Evolutionary conservation across 1,140 invertebrate genomes (phyloP).

Genomic region (Melitaea cinxia): DNA sequence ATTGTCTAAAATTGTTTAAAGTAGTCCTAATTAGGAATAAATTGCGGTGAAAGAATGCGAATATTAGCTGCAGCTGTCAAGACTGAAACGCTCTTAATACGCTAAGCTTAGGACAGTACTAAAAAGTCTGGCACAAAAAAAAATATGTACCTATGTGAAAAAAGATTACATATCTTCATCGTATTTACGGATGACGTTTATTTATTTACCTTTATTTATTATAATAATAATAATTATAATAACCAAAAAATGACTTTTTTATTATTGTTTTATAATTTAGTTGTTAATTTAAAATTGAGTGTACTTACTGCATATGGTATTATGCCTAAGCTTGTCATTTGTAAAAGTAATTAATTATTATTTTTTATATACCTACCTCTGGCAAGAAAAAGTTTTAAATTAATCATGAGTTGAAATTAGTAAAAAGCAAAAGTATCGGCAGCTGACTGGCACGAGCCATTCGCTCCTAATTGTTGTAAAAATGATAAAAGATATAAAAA

Average conservation of each 20-base stretch:
- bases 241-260: too few species aligned
- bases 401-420: not conserved
- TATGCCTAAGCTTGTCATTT: too few species aligned
- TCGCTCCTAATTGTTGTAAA: slow-evolving; percentile 37
- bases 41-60: slow-evolving; percentile 41
- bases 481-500: slow-evolving; percentile 37
- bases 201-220: too few species aligned
- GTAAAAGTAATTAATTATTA: not conserved
- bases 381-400: not conserved
- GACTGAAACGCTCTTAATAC: not conserved
- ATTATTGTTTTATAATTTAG: too few species aligned
- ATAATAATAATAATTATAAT: too few species aligned
- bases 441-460: slow-evolving; percentile 46
- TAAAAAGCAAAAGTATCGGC: slow-evolving; percentile 12
- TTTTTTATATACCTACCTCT: too few species aligned
- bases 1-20: slow-evolving; percentile 45
- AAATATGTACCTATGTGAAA: too few species aligned
- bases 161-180: too few species aligned
- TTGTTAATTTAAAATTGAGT: too few species aligned
- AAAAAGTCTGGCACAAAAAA: not conserved
- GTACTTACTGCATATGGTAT: too few species aligned
- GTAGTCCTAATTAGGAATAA: slow-evolving; percentile 51
- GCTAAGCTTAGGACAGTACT: not conserved
- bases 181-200: too few species aligned
- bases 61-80: slow-evolving; percentile 32